Evolutionary conservation across 1,140 invertebrate species (phyloP), one percentile per base, ranked within the genome.

Genomic region (Drosophila simulans): DNA sequence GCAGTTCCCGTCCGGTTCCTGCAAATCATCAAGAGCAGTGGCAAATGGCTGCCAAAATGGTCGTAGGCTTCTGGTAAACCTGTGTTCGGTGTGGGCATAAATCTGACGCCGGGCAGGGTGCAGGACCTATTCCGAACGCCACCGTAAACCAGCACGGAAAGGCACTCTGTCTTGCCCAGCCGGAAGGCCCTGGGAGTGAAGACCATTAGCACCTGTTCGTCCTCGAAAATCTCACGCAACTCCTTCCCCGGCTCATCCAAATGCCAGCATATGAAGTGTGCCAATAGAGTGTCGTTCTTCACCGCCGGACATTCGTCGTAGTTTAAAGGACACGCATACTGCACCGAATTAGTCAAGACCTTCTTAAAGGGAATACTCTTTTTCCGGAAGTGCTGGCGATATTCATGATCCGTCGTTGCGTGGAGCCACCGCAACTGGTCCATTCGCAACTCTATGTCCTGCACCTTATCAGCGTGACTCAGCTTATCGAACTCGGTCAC

Each of bases 21-120:
- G 15, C 69, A 75, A 0, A 72, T 46, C 56, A 85, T 74, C 17
- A 86, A 40, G 17, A 85, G 49, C 1, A 85, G 3, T 0, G 82
- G 82, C 60, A 86, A 12, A 13, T 71, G 64, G 0, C 39, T 31
- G 1, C 31, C 0, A 20, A 8, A 77, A 0, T 10, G 7, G 1
- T 1, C 31, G 25, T n/a, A 71, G 1, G 5, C 0, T 0, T 1
- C 0, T 0, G 65, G 31, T 35, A 86, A 8, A 0, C 37, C 10
- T 0, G 0, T 15, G 20, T 86, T 85, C 11, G 12, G 3, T 0
- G 15, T 15, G 15, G 55, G 34, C 62, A 66, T 17, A 3, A 46
- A 63, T 0, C 73, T 65, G 17, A 0, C 27, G 0, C 22, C 22
- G 2, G 75, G 69, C 15, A 55, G 1, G 0, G 27, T 37, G 22